A percentile compares a stretch with the other conserved stretches of the same genome.
Evolutionary conservation across 2,797 vertebrate genomes (phyloP).

Genomic region (Chaunax sp.): DNA sequence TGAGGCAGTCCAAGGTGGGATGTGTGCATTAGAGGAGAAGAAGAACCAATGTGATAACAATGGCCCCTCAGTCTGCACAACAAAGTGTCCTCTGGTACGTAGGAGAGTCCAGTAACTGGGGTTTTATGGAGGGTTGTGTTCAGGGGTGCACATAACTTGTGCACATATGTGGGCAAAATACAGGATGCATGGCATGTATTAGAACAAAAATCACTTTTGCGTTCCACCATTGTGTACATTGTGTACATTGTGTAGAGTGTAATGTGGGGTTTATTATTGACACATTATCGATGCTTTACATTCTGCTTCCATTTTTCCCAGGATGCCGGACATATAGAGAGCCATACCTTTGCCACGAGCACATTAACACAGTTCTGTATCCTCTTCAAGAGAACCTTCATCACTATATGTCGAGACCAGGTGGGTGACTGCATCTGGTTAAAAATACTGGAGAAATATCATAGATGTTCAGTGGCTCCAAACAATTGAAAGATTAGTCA

Average conservation of each 20-base stretch:
- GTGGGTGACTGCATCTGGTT: conserved; percentile 73
- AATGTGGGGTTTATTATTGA: neutral
- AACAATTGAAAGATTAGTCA: neutral
- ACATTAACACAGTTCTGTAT: conserved; percentile 93
- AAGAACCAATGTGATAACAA: conserved; percentile 83
- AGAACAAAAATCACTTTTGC: no score
- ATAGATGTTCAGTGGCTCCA: neutral
- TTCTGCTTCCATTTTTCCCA: conserved; percentile 42
- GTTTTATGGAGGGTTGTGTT: no score
- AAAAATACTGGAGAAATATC: neutral
- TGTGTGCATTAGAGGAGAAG: conserved; percentile 89
- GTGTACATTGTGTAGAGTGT: no score
- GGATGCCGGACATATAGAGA: conserved; percentile 85
- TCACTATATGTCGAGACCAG: conserved; percentile 93
- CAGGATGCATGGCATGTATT: no score
- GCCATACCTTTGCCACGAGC: conserved; percentile 92
- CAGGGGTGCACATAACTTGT: no score
- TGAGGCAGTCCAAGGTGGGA: conserved; percentile 90
- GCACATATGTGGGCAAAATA: no score
- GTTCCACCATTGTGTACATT: no score
- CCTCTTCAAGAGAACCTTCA: conserved; percentile 94
- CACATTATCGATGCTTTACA: neutral
- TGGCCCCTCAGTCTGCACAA: conserved; percentile 71
- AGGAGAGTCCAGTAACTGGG: no score
- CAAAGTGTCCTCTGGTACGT: conserved; percentile 72